A percentile compares a stretch with the other conserved stretches of the same genome.
Conservation (phyloP, 2,113 vertebrate genomes). For the Spermophilus dauricus region DNA sequence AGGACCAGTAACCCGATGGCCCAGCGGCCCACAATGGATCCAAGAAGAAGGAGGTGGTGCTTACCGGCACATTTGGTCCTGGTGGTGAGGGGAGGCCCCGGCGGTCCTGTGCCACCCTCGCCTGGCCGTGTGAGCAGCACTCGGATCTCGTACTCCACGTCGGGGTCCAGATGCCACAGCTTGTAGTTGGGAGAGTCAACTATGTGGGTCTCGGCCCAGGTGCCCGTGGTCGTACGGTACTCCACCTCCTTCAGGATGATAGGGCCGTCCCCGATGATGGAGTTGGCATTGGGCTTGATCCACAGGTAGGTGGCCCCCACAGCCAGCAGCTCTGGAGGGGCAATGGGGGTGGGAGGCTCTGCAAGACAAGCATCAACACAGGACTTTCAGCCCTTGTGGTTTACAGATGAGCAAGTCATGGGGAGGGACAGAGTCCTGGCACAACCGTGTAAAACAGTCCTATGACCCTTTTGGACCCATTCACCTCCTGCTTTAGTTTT, state of each 20-base stretch:
- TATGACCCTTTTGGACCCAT: not conserved
- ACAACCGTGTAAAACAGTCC: not conserved
- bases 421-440: not conserved
- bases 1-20: fast-evolving
- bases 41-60: not conserved
- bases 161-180: conserved; percentile 97
- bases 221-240: conserved; percentile 96
- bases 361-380: conserved; percentile 47
- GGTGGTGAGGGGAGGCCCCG: conserved; percentile 95
- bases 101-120: conserved; percentile 96
- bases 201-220: conserved; percentile 97
- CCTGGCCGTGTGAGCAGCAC: conserved; percentile 96
- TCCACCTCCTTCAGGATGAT: conserved; percentile 98
- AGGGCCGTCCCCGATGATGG: conserved; percentile 98
- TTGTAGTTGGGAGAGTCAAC: conserved; percentile 98
- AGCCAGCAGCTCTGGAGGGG: conserved; percentile 95
- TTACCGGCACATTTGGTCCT: conserved; percentile 98
- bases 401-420: not conserved
- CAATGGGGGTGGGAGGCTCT: conserved; percentile 98
- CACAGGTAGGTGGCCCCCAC: conserved; percentile 98
- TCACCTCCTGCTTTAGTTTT: not conserved
- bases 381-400: not conserved
- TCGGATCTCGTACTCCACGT: conserved; percentile 98
- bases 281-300: conserved; percentile 99
- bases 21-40: fast-evolving